A percentile compares a stretch with the other conserved stretches of the same genome.
These are phyloP conservation scores for Caranx ignobilis DNA, from an alignment of 2,113 vertebrate species.

Conservation along the genomic window DNA sequence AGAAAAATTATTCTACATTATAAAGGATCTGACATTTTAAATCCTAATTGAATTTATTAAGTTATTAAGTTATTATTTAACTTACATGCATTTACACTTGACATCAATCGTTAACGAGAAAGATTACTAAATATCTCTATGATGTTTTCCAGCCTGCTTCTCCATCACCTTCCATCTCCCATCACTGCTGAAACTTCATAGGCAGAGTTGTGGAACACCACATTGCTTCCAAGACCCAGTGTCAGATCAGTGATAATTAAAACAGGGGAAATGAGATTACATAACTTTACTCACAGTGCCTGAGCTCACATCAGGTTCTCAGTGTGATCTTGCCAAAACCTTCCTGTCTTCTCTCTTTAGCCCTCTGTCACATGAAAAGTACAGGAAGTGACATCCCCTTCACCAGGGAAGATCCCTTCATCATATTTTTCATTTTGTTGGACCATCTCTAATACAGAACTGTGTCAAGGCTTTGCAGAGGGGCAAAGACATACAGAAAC, in stretches of 20 bases:
- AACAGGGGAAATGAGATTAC: constrained; percentile 24
- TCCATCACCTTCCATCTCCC: background rate
- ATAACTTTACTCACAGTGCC: constrained; percentile 28
- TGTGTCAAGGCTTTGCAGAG: background rate
- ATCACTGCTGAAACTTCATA: background rate
- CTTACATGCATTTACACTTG: too few species aligned
- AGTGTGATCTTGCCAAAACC: constrained; percentile 33
- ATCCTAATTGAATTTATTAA: background rate
- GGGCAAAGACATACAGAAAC: background rate
- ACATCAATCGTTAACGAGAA: too few species aligned
- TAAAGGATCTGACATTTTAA: background rate
- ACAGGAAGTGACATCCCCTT: background rate
- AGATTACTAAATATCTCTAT: background rate
- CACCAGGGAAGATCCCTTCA: background rate
- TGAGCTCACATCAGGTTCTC: constrained; percentile 25
- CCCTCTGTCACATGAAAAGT: constrained; percentile 21
- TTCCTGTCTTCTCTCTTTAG: background rate
- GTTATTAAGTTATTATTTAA: too few species aligned
- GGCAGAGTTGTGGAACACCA: background rate
- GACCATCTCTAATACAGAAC: too few species aligned
- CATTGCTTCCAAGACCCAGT: background rate
- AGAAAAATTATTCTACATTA: too few species aligned
- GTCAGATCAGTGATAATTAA: constrained; percentile 38
- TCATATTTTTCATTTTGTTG: background rate
- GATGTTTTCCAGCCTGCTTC: background rate